Percentiles rank a stretch among this genome's conserved stretches.
phyloP scores from a whole-genome alignment of 2,888 invertebrate genomes.

The Endotricha flammealis region DNA sequence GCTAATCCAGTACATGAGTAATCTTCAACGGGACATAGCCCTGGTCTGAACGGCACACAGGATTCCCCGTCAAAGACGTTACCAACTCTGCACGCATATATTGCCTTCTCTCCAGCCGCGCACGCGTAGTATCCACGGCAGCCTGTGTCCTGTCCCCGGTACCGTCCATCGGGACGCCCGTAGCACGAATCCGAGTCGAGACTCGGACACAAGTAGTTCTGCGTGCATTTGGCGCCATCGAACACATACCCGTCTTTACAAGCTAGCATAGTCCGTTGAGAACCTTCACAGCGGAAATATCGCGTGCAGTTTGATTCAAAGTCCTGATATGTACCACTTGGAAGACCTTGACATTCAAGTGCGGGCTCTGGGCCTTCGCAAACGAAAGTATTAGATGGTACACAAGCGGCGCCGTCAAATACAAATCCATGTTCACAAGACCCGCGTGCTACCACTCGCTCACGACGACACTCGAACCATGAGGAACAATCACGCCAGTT shows the following conservation, averaged over 20 bases:
- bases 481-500: slow-evolving; percentile 68
- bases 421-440: slow-evolving; percentile 63
- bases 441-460: slow-evolving; percentile 60
- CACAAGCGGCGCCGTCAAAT: slow-evolving; percentile 72
- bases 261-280: slow-evolving; percentile 51
- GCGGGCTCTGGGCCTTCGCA: slow-evolving; percentile 67
- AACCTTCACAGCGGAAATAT: slow-evolving; percentile 70
- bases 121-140: slow-evolving; percentile 80
- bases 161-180: slow-evolving; percentile 74
- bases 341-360: slow-evolving; percentile 61
- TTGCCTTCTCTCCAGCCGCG: slow-evolving; percentile 73
- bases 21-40: slow-evolving; percentile 54
- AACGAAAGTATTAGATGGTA: slow-evolving; percentile 47
- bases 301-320: slow-evolving; percentile 69
- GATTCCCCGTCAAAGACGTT: slow-evolving; percentile 76
- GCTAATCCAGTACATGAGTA: slow-evolving; percentile 67
- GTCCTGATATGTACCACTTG: slow-evolving; percentile 77
- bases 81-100: slow-evolving; percentile 74
- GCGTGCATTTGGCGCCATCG: slow-evolving; percentile 65
- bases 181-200: slow-evolving; percentile 71
- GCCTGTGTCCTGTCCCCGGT: slow-evolving; percentile 66
- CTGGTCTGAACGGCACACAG: slow-evolving; percentile 58
- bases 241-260: slow-evolving; percentile 60
- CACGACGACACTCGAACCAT: slow-evolving; percentile 71
- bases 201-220: slow-evolving; percentile 63